Evolutionary conservation across 2,888 invertebrate genomes (phyloP), one percentile per base, ranked within the genome.

Genomic region (Glaucopsyche alexis): DNA sequence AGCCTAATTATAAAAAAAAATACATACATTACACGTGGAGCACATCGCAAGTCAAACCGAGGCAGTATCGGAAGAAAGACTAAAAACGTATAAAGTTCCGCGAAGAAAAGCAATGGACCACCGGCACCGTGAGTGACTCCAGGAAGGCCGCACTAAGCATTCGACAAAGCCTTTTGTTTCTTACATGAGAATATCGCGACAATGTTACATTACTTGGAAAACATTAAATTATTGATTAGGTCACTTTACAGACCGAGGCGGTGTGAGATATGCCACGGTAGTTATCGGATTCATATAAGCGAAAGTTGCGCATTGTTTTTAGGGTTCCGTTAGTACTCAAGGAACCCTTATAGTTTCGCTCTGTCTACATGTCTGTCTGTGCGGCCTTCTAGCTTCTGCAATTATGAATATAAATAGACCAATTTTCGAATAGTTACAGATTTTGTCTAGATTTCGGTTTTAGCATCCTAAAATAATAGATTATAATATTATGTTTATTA

Each of bases 131-230:
- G 81, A 78, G 74, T 72, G 81, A 83, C 65, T 88, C 88, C 87
- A 82, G 88, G 90, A 90, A 91, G 80, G 77, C 86, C 80, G 77
- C 77, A 81, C 84, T 90, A 89, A 91, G 90, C 91, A 90, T 87
- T 89, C 85, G 80, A 79, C 81, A 84, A 84, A 86, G 84, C 83
- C 83, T 82, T 84, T 82, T 83, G 84, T 85, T 84, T 81, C 83
- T 80, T 81, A 81, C 78, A 78, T 80, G 80, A 81, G 80, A 81
- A 79, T 80, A 80, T 79, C 79, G 73, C 76, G 73, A 82, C 84
- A 83, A 78, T 81, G 81, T 81, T 79, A 80, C 78, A 77, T 78
- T 89, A 89, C 89, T 82, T 80, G 85, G 89, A 87, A 91, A 74
- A 78, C 81, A 82, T 87, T 87, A 42, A 67, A 67, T 67, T 67